Evolutionary conservation across 1,140 invertebrate genomes (phyloP).

Genomic region (Drosophila mojavensis): DNA sequence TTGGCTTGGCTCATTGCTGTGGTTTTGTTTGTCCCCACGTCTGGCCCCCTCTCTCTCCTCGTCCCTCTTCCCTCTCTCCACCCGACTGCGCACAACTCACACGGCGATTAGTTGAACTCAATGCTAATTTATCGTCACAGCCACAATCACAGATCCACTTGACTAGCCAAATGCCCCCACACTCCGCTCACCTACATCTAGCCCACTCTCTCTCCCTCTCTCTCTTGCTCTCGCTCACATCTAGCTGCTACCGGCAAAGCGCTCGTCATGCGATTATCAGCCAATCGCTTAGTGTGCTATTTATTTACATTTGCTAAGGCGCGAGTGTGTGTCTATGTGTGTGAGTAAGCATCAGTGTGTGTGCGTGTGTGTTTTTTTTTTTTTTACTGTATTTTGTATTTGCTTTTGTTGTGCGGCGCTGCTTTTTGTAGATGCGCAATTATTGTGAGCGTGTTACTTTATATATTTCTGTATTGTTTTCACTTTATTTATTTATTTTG

Average conservation of each 20-base stretch:
- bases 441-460: constrained; percentile 82
- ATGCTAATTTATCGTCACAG: constrained; percentile 75
- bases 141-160: constrained; percentile 68
- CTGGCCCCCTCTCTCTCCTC: background rate
- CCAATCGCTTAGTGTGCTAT: constrained; percentile 79
- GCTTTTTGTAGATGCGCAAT: constrained; percentile 77
- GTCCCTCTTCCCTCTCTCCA: background rate
- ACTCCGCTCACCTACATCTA: background rate
- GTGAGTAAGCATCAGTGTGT: constrained; percentile 19
- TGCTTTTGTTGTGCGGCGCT: constrained; percentile 57
- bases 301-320: constrained; percentile 73
- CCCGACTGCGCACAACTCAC: background rate
- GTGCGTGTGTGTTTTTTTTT: constrained; percentile 13
- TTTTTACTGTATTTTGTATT: constrained; percentile 57
- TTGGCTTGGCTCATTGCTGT: constrained; percentile 24
- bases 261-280: constrained; percentile 80
- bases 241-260: constrained; percentile 31
- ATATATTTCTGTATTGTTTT: constrained; percentile 68
- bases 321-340: constrained; percentile 15
- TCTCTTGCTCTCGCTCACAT: background rate
- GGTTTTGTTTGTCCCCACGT: constrained; percentile 8
- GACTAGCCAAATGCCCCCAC: background rate
- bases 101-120: constrained; percentile 42
- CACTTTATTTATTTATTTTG: constrained; percentile 31
- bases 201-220: background rate